These are phyloP conservation scores for Dynastes maya DNA, from an alignment of 2,888 invertebrate species.

Conservation along the genomic window DNA sequence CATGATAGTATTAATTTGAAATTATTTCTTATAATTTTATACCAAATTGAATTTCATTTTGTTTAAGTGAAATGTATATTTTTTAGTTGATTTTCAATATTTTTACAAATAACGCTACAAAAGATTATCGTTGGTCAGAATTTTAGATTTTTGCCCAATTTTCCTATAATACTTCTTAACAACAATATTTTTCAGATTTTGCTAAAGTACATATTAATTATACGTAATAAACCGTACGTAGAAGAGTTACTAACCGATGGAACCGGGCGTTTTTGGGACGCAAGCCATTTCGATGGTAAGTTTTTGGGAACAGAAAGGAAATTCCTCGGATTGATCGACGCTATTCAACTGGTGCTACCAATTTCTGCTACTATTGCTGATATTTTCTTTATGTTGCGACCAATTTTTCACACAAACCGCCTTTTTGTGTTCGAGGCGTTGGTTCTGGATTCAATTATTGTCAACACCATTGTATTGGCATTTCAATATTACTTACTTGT, in stretches of 20 bases:
- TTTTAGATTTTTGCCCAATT: no score
- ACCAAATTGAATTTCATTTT: no score
- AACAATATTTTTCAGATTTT: background rate
- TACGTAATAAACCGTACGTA: slow-evolving; percentile 5
- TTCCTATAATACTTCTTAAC: background rate
- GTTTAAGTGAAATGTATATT: no score
- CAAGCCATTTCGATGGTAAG: background rate
- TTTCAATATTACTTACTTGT: slow-evolving; percentile 8
- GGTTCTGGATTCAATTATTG: background rate
- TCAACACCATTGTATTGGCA: background rate
- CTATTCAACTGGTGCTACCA: background rate
- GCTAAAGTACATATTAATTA: slow-evolving; percentile 10
- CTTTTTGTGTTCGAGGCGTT: slow-evolving; percentile 7
- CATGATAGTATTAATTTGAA: no score
- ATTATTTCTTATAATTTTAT: no score
- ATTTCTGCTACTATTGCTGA: background rate
- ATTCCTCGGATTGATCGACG: background rate
- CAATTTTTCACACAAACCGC: background rate
- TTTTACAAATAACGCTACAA: no score
- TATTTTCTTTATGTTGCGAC: background rate
- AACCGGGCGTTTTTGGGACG: background rate
- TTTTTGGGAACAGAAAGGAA: background rate
- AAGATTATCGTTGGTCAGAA: no score
- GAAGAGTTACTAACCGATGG: background rate
- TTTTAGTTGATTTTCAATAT: no score